Conservation (phyloP, 1,140 invertebrate genomes). For the Drosophila watanabei region DNA sequence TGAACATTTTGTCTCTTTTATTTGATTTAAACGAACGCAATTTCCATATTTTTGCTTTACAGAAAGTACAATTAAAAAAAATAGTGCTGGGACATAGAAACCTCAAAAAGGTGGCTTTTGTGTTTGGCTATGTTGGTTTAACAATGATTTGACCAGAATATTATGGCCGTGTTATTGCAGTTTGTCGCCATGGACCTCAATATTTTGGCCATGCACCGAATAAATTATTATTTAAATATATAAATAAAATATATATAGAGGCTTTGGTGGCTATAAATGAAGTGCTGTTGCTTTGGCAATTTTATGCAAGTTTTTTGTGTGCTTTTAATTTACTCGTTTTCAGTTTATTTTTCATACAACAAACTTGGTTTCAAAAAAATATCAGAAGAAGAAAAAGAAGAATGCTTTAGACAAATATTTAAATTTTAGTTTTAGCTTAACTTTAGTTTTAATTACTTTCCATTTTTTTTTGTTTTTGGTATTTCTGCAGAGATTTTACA, state of each 20-base stretch:
- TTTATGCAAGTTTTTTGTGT: neutral
- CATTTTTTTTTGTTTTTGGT: constrained; percentile 22
- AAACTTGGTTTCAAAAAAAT: constrained; percentile 4
- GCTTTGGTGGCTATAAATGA: neutral
- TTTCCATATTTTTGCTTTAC: constrained; percentile 55
- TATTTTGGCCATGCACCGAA: constrained; percentile 53
- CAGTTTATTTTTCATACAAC: constrained; percentile 1
- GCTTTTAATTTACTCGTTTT: constrained; percentile 4
- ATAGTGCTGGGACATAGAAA: constrained; percentile 35
- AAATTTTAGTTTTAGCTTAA: constrained; percentile 5
- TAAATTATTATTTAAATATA: constrained; percentile 26
- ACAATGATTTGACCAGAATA: constrained; percentile 65
- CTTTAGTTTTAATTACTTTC: constrained; percentile 6
- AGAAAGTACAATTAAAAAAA: constrained; percentile 7
- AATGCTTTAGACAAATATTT: neutral
- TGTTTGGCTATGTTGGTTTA: constrained; percentile 78
- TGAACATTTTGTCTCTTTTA: constrained; percentile 70
- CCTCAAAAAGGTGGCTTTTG: constrained; percentile 80
- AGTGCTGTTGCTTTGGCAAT: constrained; percentile 15
- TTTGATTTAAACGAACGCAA: constrained; percentile 68
- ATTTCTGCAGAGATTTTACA: constrained; percentile 23
- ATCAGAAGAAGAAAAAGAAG: neutral
- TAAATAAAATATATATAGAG: constrained; percentile 22
- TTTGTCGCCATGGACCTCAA: constrained; percentile 64
- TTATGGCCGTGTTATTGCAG: constrained; percentile 54